Conservation (phyloP, 2,113 vertebrate genomes). For the Rhinopomastus cyanomelas region DNA sequence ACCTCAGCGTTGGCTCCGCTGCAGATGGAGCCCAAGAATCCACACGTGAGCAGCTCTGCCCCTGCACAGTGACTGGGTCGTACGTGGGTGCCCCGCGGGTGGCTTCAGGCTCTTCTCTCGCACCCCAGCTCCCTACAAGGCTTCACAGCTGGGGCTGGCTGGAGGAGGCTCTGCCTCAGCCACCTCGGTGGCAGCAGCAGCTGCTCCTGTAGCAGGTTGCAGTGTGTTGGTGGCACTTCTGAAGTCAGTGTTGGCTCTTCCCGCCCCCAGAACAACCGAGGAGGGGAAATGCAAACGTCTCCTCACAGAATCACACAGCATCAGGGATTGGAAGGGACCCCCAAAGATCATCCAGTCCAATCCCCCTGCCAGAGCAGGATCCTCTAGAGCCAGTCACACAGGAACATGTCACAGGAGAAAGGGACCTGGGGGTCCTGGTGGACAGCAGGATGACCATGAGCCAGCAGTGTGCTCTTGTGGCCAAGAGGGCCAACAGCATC, state of each 20-base stretch:
- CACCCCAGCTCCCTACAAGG: no score
- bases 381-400: no score
- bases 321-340: no score
- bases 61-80: accelerated
- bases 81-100: neutral
- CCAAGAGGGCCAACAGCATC: no score
- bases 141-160: neutral
- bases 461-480: no score
- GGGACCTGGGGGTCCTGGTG: no score
- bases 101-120: neutral
- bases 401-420: no score
- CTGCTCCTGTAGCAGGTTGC: neutral
- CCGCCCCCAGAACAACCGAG: neutral
- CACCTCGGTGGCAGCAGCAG: neutral
- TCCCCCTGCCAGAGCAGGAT: no score
- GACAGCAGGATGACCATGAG: no score
- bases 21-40: neutral
- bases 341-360: no score
- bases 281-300: neutral
- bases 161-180: neutral
- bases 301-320: no score
- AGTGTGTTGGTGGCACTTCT: neutral
- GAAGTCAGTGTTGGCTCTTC: neutral
- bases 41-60: accelerated
- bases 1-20: neutral